phyloP scores from a whole-genome alignment of 1,140 invertebrate genomes.

The Drosophila cardini region DNA sequence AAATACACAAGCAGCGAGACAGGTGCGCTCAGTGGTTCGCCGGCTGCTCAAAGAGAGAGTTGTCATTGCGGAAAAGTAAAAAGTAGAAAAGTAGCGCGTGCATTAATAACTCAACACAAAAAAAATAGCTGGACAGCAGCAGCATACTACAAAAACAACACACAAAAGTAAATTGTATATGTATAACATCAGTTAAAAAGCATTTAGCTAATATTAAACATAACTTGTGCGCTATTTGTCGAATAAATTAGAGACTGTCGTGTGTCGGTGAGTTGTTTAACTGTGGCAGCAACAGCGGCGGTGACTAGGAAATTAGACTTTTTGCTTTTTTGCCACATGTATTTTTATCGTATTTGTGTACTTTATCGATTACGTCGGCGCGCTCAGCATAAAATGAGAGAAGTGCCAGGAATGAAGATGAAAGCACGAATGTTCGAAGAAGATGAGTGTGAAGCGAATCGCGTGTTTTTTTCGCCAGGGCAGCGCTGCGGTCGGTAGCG shows the following conservation, averaged over 20 bases:
- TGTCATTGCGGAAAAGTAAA: slow-evolving; percentile 36
- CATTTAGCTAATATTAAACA: slow-evolving; percentile 26
- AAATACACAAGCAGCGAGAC: slow-evolving; percentile 48
- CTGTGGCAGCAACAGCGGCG: slow-evolving; percentile 20
- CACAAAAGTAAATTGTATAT: slow-evolving; percentile 47
- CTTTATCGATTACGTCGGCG: slow-evolving; percentile 74
- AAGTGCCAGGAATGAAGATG: slow-evolving; percentile 31
- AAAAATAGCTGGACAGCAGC: slow-evolving; percentile 37
- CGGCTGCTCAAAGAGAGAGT: slow-evolving; percentile 55
- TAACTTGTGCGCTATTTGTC: slow-evolving; percentile 26
- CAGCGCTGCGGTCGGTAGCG: slow-evolving; percentile 20
- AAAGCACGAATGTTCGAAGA: slow-evolving; percentile 43
- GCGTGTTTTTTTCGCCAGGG: slow-evolving; percentile 58
- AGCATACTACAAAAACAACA: slow-evolving; percentile 38
- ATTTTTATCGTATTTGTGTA: slow-evolving; percentile 62
- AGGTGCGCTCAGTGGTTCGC: slow-evolving; percentile 49
- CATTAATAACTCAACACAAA: slow-evolving; percentile 4
- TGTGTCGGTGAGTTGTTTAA: slow-evolving; percentile 21
- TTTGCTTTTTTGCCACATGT: slow-evolving; percentile 53
- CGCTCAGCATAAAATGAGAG: slow-evolving; percentile 54
- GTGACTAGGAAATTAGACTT: slow-evolving; percentile 25
- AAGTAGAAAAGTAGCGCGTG: slow-evolving; percentile 37
- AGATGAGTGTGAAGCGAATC: slow-evolving; percentile 58
- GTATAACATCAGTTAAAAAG: slow-evolving; percentile 24
- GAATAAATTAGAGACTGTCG: slow-evolving; percentile 33